Evolutionary conservation across 1,140 invertebrate genomes (phyloP).

Genomic region (Brachionus koreanus): DNA sequence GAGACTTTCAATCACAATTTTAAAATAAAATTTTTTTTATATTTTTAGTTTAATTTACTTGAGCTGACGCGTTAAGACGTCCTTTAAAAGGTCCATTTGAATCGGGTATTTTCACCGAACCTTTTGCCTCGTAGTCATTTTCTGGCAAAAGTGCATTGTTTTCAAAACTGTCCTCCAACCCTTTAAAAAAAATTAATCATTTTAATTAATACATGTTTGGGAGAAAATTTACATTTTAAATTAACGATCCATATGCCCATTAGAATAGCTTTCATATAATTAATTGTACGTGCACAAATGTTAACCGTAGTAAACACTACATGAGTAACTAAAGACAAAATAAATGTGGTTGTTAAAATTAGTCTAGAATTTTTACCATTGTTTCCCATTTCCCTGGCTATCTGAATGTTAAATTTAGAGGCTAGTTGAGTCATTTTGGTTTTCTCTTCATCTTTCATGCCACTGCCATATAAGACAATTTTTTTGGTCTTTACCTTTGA

Average conservation of each 20-base stretch:
- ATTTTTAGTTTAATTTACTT: not conserved
- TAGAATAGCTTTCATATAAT: conserved; percentile 43
- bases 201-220: not conserved
- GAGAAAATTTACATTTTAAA: conserved; percentile 5
- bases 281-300: not conserved
- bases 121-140: conserved; percentile 34
- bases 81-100: conserved; percentile 38
- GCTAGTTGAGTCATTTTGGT: not conserved
- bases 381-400: conserved; percentile 33
- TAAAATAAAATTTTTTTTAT: not conserved
- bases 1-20: not conserved
- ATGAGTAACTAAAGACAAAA: conserved; percentile 40
- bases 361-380: not conserved
- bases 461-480: not conserved
- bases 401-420: not conserved
- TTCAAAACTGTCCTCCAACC: conserved; percentile 15
- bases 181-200: not conserved
- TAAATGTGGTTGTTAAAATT: not conserved
- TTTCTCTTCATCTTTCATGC: conserved; percentile 36
- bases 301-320: conserved; percentile 1
- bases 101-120: conserved; percentile 18
- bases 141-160: not conserved
- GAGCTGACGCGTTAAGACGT: conserved; percentile 16
- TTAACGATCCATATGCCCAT: conserved; percentile 43
- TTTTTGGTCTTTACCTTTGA: not conserved